Evolutionary conservation across 2,113 vertebrate genomes (phyloP), one percentile per base, ranked within the genome.

Genomic region (Todiramphus chloris): DNA sequence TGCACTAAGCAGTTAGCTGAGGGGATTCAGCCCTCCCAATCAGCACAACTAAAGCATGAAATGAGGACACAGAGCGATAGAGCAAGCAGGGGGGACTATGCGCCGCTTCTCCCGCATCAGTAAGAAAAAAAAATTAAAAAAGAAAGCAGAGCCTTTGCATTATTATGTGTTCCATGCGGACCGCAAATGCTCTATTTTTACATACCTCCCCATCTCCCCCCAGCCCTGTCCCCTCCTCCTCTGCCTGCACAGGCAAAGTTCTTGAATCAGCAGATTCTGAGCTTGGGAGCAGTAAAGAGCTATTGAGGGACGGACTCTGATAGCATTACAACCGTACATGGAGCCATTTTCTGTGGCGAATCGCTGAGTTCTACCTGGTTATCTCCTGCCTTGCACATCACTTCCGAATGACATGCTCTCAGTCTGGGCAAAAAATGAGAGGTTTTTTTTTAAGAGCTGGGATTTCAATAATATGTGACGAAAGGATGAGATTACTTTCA

Each of bases 261-360:
- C 98, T 98, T 98, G 98, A 98, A 98, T 98, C 98, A 98, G 98
- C 98, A 98, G 97, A 98, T 98, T 98, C 97, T 92, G 97, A 97
- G 98, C 97, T 98, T 46, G 6, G 93, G 93, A 98, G 98, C 96
- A 16, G 97, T 97, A 97, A 98, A 98, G 98, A 98, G 98, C 98
- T 98, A 98, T 98, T 97, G 98, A 98, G 98, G 97, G 97, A 96
- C 81, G 82, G 98, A 89, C 97, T 98, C 95, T 98, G 98, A 98
- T 98, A 98, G 98, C 98, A 98, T 98, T 98, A 98, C 97, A 94
- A 98, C 97, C 98, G 98, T 98, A 97, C 98, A 98, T 97, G 98
- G 98, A 98, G 97, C 98, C 98, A 98, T 98, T 98, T 98, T 98
- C 98, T 98, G 98, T 98, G 98, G 98, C 98, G 97, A 98, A 98